Evolutionary conservation across 2,113 vertebrate genomes (phyloP).

Genomic region (Zingel zingel): DNA sequence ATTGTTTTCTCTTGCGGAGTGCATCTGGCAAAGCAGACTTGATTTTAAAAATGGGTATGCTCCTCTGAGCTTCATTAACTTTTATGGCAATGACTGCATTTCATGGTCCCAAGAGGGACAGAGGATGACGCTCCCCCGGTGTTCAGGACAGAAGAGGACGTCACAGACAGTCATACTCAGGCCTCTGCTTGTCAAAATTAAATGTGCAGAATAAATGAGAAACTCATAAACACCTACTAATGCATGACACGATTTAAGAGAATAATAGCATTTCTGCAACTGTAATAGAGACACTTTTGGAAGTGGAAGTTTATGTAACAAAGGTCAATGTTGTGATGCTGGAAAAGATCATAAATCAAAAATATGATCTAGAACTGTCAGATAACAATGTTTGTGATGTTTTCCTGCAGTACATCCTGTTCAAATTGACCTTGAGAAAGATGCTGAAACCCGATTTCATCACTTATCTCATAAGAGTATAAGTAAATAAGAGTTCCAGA

Average conservation of each 20-base stretch:
- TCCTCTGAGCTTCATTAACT: constrained; percentile 34
- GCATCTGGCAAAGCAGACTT: background rate
- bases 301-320: background rate
- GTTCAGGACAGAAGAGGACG: constrained; percentile 10
- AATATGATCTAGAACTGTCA: too few species aligned
- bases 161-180: constrained; percentile 16
- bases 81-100: constrained; percentile 31
- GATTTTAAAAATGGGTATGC: background rate
- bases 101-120: constrained; percentile 6
- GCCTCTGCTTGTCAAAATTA: background rate
- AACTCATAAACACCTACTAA: background rate
- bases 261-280: background rate
- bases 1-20: background rate
- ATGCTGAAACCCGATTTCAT: too few species aligned
- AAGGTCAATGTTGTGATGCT: background rate
- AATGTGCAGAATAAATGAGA: background rate
- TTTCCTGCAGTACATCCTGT: background rate
- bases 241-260: background rate
- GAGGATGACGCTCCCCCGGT: constrained; percentile 6
- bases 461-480: too few species aligned
- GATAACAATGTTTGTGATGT: background rate
- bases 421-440: too few species aligned
- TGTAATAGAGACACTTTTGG: background rate
- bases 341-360: background rate
- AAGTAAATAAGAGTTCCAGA: too few species aligned